Evolutionary conservation across 2,888 invertebrate genomes (phyloP), one percentile per base, ranked within the genome.

Genomic region (Leucozona laternaria): DNA sequence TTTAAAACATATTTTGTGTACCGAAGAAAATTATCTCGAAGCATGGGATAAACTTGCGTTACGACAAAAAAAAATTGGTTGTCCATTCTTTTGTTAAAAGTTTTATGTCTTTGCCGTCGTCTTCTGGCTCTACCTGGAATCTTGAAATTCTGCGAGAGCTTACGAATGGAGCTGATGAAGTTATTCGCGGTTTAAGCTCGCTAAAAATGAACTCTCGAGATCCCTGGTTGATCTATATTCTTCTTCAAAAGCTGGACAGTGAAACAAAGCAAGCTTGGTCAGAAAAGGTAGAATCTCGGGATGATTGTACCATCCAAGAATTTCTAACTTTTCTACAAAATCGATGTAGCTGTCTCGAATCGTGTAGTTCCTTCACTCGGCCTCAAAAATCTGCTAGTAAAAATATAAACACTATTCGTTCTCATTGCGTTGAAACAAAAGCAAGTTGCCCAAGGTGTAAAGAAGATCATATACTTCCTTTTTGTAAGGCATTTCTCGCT

Each of bases 21-120:
- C 88, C 7, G 76, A 88, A 2, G 37, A 68, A 28, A 79, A 81
- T 10, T 88, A 84, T 17, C n/a, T 76, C 34, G 77, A 77, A 25
- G 88, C 84, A 4, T 86, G 86, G 79, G 60, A 70, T 15, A 79
- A 75, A 4, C 60, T 87, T 10, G 6, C 68, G 88, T 5, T 88
- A 77, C 20, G 79, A 75, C 17, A 58, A 75, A 1, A 80, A 77
- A 5, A 66, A 73, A 40, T 64, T 85, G 10, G 81, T 88, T n/a
- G 28, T 79, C 0, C 78, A 64, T 15, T 88, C 83, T 2, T 88
- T 76, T 17, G 88, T 88, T 48, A 79, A 82, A 40, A 20, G 72
- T 0, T 88, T 88, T 13, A 50, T 79, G 28, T 48, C 70, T 1
- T 66, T 79, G 10, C 43, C 72, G 6, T 68, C 81, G 3, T 40